These are phyloP conservation scores for Pontoporia blainvillei DNA, from an alignment of 2,113 vertebrate genomes.

Conservation along the genomic window DNA sequence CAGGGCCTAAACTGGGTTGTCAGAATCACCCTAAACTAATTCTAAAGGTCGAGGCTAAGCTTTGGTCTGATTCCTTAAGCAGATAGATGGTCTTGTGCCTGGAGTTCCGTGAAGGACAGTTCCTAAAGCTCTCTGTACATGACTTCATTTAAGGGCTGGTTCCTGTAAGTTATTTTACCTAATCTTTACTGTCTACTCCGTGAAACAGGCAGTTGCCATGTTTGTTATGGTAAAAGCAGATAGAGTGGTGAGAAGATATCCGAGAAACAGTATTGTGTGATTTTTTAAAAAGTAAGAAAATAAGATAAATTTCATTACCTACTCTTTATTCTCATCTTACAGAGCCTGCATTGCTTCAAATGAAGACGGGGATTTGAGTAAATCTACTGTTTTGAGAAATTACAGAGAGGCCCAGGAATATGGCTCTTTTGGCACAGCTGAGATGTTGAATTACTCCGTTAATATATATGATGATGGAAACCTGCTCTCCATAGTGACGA, in stretches of 20 bases:
- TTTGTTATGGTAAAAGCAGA: not conserved
- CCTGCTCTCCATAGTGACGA: constrained; percentile 96
- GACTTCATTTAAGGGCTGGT: not conserved
- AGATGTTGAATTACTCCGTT: constrained; percentile 98
- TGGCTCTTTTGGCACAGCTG: constrained; percentile 92
- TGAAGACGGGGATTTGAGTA: constrained; percentile 90
- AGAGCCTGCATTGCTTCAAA: constrained; percentile 96
- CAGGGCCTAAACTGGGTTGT: not conserved
- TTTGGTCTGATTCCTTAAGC: not conserved
- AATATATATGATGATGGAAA: constrained; percentile 98
- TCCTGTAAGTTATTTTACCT: not conserved
- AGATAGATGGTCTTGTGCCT: not conserved
- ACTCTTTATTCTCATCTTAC: constrained; percentile 39
- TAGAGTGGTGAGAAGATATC: not conserved
- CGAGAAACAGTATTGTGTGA: not conserved
- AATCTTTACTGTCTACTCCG: not conserved
- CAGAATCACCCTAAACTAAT: not conserved
- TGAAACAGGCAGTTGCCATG: not conserved
- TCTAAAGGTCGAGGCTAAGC: not conserved
- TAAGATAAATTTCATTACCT: not conserved
- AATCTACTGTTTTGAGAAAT: constrained; percentile 88
- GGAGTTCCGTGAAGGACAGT: not conserved
- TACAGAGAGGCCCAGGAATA: constrained; percentile 94
- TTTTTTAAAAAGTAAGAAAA: not conserved
- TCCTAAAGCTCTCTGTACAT: not conserved